Base-by-base conservation (phyloP, 2,113 vertebrate species). In the Bubo scandiacus region DNA sequence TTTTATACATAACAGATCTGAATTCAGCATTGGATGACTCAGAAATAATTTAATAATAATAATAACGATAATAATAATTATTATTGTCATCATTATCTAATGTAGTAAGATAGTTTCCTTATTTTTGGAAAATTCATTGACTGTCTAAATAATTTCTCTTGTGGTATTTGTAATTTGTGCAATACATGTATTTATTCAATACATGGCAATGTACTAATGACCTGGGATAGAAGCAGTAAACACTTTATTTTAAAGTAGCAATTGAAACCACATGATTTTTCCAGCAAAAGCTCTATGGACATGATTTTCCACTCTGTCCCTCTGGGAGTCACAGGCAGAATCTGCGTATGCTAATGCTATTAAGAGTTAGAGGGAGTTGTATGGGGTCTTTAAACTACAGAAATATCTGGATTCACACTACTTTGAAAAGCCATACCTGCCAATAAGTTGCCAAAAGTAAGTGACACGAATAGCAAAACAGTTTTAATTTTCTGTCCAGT, bases 401-500 rank as follows among this genome's bases (percentile, higher is more conserved):
- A 25, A 90, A 15, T 65, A 62, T 62, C 77, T 90, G 67, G 63
- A 54, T 90, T 85, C 54, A 23, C 52, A 52, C 20, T 52, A 21
- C 75, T 95, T 94, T 71, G 94, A 62, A 95, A 91, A 74, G 16
- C 57, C 95, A 19, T 26, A 98, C 94, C 96, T 98, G 96, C 97
- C 98, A 95, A 75, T 88, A 96, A 92, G 90, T 92, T 96, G 91
- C 90, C 94, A 68, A 94, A 96, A 95, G 45, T 81, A 84, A 97
- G 81, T 96, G 95, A 94, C 81, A 95, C 1, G 77, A 95, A 97
- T 92, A 70, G 71, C 26, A 70, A 91, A 96, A 68, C 78, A 79
- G 51, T 96, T 98, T 98, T 98, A 97, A 98, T 98, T 98, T 97
- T 98, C 95, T 97, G 96, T 98, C 97, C 95, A 91, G 97, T 97